phyloP scores from a whole-genome alignment of 1,140 invertebrate species.

The Globodera rostochiensis region DNA sequence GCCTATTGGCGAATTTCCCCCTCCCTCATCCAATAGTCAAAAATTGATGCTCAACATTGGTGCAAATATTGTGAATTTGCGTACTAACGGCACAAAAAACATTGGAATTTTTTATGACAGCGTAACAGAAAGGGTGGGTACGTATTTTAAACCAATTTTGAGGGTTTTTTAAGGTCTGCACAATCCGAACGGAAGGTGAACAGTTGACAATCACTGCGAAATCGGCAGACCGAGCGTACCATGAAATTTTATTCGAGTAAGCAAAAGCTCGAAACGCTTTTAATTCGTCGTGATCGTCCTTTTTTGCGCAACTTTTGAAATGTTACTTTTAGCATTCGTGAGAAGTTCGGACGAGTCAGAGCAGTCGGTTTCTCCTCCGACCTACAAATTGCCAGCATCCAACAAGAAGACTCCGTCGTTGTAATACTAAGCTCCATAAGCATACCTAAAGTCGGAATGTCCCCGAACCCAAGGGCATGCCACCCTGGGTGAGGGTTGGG shows the following conservation, averaged over 20 bases:
- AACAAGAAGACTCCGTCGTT: slow-evolving; percentile 18
- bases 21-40: neutral
- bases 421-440: neutral
- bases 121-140: slow-evolving; percentile 9
- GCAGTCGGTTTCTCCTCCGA: slow-evolving; percentile 12
- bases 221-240: neutral
- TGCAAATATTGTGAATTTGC: slow-evolving; percentile 1
- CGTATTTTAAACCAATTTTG: neutral
- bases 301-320: neutral
- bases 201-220: neutral
- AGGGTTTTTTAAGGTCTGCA: slow-evolving; percentile 16
- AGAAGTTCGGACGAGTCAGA: slow-evolving; percentile 4
- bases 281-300: neutral
- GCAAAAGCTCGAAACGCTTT: no score
- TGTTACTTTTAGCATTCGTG: neutral
- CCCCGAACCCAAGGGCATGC: no score
- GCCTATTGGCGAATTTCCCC: no score
- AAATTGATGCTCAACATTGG: slow-evolving; percentile 16
- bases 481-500: no score
- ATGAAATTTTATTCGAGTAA: slow-evolving; percentile 11
- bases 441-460: no score
- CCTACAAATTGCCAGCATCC: slow-evolving; percentile 7
- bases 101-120: slow-evolving; percentile 4
- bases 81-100: neutral
- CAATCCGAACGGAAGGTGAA: neutral